These are phyloP conservation scores for Noctuana brunneofusca DNA, from an alignment of 2,888 invertebrate species.

Conservation along the genomic window DNA sequence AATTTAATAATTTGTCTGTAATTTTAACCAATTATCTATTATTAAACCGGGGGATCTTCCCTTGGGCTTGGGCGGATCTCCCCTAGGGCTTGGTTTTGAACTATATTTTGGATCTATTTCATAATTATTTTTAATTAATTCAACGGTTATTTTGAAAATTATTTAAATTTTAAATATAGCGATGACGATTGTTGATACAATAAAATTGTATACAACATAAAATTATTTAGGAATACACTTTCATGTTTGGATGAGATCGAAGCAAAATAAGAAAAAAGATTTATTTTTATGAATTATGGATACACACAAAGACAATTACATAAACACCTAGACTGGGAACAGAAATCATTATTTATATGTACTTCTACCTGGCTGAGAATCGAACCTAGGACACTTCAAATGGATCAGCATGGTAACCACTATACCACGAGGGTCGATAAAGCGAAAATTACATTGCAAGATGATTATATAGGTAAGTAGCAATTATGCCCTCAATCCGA, in stretches of 20 bases:
- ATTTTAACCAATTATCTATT: conserved; percentile 42
- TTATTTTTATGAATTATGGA: no score
- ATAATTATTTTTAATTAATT: conserved; percentile 22
- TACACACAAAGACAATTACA: no score
- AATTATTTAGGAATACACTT: no score
- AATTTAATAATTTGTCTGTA: conserved; percentile 34
- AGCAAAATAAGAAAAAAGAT: no score
- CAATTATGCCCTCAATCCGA: conserved; percentile 22
- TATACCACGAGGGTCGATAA: neutral
- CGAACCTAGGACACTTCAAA: no score
- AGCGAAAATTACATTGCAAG: neutral
- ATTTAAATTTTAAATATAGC: neutral
- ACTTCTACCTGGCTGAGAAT: no score
- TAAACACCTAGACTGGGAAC: no score
- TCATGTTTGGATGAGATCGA: no score
- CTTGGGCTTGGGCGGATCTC: no score
- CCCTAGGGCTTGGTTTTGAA: neutral
- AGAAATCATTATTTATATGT: no score
- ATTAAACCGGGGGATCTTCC: conserved; percentile 24
- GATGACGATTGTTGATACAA: neutral
- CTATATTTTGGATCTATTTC: conserved; percentile 8
- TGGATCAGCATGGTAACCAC: no score
- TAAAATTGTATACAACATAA: neutral
- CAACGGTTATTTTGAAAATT: neutral
- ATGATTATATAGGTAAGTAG: conserved; percentile 5